Percentiles rank a stretch among this genome's conserved stretches.
Evolutionary conservation across 2,888 invertebrate species (phyloP).

Genomic region (Chrysina gloriosa): DNA sequence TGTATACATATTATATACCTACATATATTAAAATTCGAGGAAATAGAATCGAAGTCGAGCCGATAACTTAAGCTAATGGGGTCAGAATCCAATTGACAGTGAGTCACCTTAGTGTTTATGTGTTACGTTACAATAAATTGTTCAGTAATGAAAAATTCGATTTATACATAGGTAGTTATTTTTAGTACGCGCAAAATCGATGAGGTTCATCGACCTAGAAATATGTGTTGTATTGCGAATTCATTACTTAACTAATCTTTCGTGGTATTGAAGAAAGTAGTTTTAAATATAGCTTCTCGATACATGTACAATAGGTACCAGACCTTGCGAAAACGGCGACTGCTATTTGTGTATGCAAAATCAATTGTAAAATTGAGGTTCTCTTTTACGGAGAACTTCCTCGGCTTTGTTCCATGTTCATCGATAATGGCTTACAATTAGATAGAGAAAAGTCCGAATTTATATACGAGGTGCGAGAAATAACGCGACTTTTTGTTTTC

Average conservation of each 20-base stretch:
- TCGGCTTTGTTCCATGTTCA: background rate
- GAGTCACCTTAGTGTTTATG: slow-evolving; percentile 19
- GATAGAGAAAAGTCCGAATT: no score
- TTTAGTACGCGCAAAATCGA: slow-evolving; percentile 14
- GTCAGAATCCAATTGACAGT: slow-evolving; percentile 27
- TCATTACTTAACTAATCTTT: background rate
- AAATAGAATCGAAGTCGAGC: slow-evolving; percentile 17
- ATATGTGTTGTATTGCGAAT: slow-evolving; percentile 5
- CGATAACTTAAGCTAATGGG: slow-evolving; percentile 24
- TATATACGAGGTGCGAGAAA: no score
- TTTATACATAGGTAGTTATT: background rate
- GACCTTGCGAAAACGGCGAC: background rate
- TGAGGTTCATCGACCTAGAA: slow-evolving; percentile 4
- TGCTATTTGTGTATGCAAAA: background rate
- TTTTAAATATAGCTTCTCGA: background rate
- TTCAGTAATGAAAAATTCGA: background rate
- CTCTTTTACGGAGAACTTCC: background rate
- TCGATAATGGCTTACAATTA: background rate
- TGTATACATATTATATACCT: background rate
- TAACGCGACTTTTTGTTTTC: no score
- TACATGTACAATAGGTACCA: slow-evolving; percentile 4
- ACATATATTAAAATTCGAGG: slow-evolving; percentile 29
- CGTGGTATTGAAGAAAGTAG: background rate
- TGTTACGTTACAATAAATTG: slow-evolving; percentile 2
- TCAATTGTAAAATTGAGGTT: background rate